A percentile compares a stretch with the other conserved stretches of the same genome.
These are phyloP conservation scores for Trichechus manatus DNA, from an alignment of 2,113 vertebrate species.

Conservation along the genomic window DNA sequence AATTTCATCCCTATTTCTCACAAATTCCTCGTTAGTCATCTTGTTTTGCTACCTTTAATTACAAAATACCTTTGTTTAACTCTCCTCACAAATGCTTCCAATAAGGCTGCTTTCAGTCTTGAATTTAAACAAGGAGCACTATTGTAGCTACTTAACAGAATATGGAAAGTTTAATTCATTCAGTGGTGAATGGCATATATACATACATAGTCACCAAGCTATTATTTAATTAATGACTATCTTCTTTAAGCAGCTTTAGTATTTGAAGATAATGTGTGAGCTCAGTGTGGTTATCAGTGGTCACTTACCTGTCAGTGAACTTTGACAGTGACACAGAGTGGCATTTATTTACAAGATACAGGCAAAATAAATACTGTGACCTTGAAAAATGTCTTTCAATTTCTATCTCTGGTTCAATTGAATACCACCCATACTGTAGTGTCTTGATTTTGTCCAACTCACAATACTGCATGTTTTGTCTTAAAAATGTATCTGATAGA, in stretches of 20 bases:
- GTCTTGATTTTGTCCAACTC: conserved; percentile 2
- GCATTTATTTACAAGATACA: not conserved
- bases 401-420: not conserved
- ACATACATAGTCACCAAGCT: not conserved
- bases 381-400: not conserved
- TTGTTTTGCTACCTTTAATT: conserved; percentile 5
- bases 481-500: not conserved
- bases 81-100: conserved; percentile 36
- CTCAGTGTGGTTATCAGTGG: not conserved
- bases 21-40: not conserved
- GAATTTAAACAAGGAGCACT: not conserved
- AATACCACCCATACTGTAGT: not conserved
- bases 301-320: not conserved
- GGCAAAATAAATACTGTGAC: not conserved
- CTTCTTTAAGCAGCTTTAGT: not conserved
- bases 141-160: not conserved
- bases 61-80: not conserved
- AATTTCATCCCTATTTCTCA: conserved; percentile 16
- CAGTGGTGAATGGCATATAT: not conserved
- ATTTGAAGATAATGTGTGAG: not conserved
- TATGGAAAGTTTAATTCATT: not conserved
- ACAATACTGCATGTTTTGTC: not conserved
- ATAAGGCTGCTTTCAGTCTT: not conserved
- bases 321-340: not conserved
- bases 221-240: not conserved